Conservation (phyloP, 1,140 invertebrate species). For the Latrodectus geometricus region DNA sequence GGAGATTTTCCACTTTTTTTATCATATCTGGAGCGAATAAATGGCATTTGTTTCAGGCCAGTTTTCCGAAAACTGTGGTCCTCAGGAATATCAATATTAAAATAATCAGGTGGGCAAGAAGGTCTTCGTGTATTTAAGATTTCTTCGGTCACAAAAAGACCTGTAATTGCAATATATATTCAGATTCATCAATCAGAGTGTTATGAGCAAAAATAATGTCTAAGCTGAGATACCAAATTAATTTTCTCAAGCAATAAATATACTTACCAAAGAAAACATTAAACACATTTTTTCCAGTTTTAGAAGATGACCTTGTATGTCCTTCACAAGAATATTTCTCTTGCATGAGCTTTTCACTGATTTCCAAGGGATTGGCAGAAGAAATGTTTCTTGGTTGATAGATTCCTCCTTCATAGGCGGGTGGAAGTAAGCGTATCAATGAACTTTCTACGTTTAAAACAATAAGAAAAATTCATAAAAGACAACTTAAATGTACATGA, state of each 20-base stretch:
- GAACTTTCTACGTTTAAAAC: conserved; percentile 70
- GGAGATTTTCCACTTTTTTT: conserved; percentile 71
- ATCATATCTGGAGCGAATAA: conserved; percentile 72
- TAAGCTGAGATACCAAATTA: not conserved
- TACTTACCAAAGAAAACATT: conserved; percentile 78
- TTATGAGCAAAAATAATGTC: not conserved
- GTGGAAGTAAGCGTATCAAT: conserved; percentile 73
- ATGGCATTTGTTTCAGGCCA: conserved; percentile 69
- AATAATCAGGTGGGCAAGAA: conserved; percentile 74
- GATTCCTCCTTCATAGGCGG: conserved; percentile 76
- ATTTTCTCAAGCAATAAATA: conserved; percentile 10
- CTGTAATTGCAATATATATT: conserved; percentile 65
- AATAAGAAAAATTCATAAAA: not conserved
- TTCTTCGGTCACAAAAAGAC: conserved; percentile 77
- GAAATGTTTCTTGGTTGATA: conserved; percentile 71
- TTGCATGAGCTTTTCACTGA: conserved; percentile 73
- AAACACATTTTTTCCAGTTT: conserved; percentile 75
- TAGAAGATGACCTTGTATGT: conserved; percentile 67
- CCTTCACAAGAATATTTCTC: conserved; percentile 68
- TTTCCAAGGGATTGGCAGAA: conserved; percentile 73
- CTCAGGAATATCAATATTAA: conserved; percentile 73
- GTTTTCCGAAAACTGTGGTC: conserved; percentile 67
- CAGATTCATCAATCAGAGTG: too few species aligned
- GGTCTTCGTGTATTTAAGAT: conserved; percentile 75
- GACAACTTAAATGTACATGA: too few species aligned